phyloP scores from a whole-genome alignment of 2,888 invertebrate genomes.

The Rotaria socialis region DNA sequence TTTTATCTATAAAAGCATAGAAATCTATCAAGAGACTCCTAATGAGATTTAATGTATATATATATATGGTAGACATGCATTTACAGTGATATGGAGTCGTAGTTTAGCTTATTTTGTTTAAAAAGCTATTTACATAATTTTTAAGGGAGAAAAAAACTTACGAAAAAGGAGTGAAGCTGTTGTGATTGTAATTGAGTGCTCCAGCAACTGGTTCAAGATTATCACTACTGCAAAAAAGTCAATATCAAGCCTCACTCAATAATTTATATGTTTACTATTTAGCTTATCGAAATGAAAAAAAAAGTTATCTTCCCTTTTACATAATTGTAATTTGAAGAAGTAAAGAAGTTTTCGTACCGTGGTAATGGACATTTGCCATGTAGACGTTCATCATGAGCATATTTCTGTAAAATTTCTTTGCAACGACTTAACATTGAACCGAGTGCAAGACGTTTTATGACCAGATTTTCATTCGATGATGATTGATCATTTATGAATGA shows the following conservation, averaged over 20 bases:
- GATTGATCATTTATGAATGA: constrained; percentile 65
- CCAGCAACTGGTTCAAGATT: constrained; percentile 18
- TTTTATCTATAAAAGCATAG: background rate
- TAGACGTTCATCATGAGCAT: constrained; percentile 76
- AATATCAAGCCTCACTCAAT: background rate
- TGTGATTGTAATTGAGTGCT: constrained; percentile 7
- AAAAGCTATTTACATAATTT: background rate
- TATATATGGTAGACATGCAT: background rate
- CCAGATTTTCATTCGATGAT: constrained; percentile 62
- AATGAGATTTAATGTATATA: background rate
- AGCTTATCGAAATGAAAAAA: background rate
- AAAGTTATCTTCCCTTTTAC: background rate
- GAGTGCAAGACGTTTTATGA: constrained; percentile 69
- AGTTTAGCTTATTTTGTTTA: background rate
- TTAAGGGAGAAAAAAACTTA: background rate
- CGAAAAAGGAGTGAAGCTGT: constrained; percentile 18
- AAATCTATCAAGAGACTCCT: background rate
- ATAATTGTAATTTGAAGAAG: constrained; percentile 41
- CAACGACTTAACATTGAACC: constrained; percentile 85
- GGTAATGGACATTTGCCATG: constrained; percentile 80
- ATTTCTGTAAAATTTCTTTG: constrained; percentile 81
- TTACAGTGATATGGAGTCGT: background rate
- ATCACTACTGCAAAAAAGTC: constrained; percentile 27
- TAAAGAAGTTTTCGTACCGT: constrained; percentile 63
- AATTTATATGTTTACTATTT: background rate